Evolutionary conservation across 1,140 invertebrate genomes (phyloP).

Genomic region (Leptinotarsa lineolata): DNA sequence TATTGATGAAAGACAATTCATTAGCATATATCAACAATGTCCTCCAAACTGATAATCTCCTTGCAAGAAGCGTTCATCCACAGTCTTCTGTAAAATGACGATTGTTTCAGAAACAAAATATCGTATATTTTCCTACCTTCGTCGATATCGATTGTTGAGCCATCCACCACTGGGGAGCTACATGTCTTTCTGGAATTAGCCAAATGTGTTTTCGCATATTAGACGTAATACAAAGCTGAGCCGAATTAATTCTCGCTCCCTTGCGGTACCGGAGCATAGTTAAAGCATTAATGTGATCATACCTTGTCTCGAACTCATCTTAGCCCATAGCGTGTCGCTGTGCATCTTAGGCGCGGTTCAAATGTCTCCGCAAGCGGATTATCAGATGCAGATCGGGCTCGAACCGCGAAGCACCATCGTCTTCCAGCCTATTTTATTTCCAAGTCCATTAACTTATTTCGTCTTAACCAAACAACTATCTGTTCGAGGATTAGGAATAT

Average conservation of each 20-base stretch:
- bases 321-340: slow-evolving; percentile 49
- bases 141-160: too few relatives aligned
- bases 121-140: too few relatives aligned
- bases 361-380: slow-evolving; percentile 52
- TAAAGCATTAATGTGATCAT: slow-evolving; percentile 55
- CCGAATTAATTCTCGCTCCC: slow-evolving; percentile 54
- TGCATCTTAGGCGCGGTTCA: slow-evolving; percentile 49
- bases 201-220: slow-evolving; percentile 57
- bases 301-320: slow-evolving; percentile 52
- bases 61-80: too few relatives aligned
- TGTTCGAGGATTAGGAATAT: slow-evolving; percentile 14
- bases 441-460: slow-evolving; percentile 25
- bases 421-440: slow-evolving; percentile 23
- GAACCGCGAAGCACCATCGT: background rate
- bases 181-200: slow-evolving; percentile 54
- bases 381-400: slow-evolving; percentile 48
- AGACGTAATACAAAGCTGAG: slow-evolving; percentile 49
- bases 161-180: slow-evolving; percentile 20
- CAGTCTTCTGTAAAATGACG: too few relatives aligned
- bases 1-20: too few relatives aligned
- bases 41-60: too few relatives aligned
- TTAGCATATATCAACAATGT: too few relatives aligned
- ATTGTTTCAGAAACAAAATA: too few relatives aligned
- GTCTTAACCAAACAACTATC: slow-evolving; percentile 25
- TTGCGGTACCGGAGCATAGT: slow-evolving; percentile 52